Conservation (phyloP, 2,113 vertebrate species). For the Apodemus speciosus region DNA sequence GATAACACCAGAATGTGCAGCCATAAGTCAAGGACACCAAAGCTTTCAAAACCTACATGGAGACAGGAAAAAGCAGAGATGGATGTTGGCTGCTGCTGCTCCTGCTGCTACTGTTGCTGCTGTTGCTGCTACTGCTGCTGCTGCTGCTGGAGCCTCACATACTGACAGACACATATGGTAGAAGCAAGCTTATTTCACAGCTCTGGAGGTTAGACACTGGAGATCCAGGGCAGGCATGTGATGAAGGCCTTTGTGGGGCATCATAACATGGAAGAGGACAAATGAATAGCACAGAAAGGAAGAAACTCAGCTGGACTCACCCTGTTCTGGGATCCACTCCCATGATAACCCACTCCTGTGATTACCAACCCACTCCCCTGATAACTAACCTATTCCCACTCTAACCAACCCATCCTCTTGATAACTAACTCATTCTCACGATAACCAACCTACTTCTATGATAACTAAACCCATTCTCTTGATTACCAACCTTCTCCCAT, state of each 20-base stretch:
- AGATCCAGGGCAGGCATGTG: background rate
- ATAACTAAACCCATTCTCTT: background rate
- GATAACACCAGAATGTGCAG: background rate
- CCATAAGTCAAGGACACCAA: background rate
- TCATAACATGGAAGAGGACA: background rate
- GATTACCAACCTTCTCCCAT: background rate
- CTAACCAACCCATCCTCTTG: background rate
- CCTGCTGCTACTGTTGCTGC: background rate
- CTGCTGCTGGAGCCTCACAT: background rate
- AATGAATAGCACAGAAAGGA: background rate
- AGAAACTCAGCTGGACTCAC: background rate
- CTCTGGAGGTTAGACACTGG: background rate
- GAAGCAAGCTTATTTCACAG: background rate
- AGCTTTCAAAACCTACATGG: background rate
- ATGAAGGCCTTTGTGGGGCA: background rate
- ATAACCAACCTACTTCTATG: background rate
- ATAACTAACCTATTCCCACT: background rate
- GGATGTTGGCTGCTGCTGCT: background rate
- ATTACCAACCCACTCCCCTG: background rate
- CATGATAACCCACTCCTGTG: background rate
- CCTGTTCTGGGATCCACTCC: background rate
- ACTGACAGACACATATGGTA: too few relatives aligned
- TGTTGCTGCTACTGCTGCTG: background rate
- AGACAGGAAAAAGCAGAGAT: background rate
- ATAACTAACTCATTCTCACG: background rate